phyloP scores from a whole-genome alignment of 2,113 vertebrate species.

The Melanocharis versteri region DNA sequence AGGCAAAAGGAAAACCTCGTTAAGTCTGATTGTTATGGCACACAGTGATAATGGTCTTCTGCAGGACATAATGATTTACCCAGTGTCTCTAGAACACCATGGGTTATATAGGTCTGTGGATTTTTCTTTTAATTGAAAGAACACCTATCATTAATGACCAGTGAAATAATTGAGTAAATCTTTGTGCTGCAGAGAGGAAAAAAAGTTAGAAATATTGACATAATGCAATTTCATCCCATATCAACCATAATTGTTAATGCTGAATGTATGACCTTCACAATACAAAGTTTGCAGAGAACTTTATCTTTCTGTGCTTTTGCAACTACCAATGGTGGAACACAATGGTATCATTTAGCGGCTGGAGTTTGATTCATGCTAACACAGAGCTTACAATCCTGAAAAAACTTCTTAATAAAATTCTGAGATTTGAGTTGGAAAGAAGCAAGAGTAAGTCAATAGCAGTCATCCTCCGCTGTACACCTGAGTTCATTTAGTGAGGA shows the following conservation, averaged over 20 bases:
- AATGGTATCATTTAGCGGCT: not conserved
- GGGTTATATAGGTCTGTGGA: not conserved
- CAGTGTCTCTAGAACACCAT: not conserved
- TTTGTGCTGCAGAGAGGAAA: not conserved
- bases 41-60: conserved; percentile 13
- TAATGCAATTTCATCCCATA: not conserved
- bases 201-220: not conserved
- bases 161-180: not conserved
- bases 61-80: conserved; percentile 29
- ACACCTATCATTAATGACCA: not conserved
- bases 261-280: not conserved
- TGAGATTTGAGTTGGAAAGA: not conserved
- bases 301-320: not conserved
- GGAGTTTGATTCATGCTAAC: not conserved
- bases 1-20: not conserved
- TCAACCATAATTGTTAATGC: not conserved
- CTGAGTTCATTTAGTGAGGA: not conserved
- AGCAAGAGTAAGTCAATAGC: not conserved
- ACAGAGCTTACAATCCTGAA: not conserved
- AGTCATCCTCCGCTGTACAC: not conserved
- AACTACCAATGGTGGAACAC: not conserved
- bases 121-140: not conserved
- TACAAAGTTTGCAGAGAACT: not conserved
- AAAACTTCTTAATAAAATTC: not conserved
- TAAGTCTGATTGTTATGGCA: conserved; percentile 7